These are phyloP conservation scores for Dicycla oo DNA, from an alignment of 2,888 invertebrate species.

Conservation along the genomic window DNA sequence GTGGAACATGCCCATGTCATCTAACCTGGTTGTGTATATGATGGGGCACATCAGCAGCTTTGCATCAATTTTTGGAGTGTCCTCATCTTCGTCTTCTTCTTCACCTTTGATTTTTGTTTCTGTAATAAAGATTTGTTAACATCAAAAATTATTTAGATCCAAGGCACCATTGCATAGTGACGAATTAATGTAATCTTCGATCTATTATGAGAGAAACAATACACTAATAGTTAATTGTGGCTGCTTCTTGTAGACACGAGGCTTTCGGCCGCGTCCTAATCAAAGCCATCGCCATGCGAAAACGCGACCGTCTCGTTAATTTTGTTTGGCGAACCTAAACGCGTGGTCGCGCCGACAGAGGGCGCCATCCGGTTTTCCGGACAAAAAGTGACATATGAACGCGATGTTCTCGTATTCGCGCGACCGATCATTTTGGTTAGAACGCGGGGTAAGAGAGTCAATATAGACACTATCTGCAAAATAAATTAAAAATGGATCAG, in stretches of 20 bases:
- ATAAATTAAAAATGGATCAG: not conserved
- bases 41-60: constrained; percentile 82
- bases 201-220: not conserved
- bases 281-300: not conserved
- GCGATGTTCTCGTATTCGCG: not conserved
- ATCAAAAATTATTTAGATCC: not conserved
- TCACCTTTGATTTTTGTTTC: constrained; percentile 38
- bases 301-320: not conserved
- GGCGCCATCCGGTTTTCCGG: not conserved
- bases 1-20: constrained; percentile 77
- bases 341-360: not conserved
- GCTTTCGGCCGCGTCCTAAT: not conserved
- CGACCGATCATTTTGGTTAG: not conserved
- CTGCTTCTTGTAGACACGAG: not conserved
- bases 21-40: constrained; percentile 80
- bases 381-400: not conserved
- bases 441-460: not conserved
- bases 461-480: not conserved
- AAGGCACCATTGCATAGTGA: not conserved
- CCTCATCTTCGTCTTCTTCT: constrained; percentile 49
- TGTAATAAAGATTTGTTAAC: constrained; percentile 21
- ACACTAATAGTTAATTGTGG: not conserved
- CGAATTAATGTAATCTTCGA: not conserved
- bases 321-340: not conserved
- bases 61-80: constrained; percentile 75